Evolutionary conservation across 2,888 invertebrate genomes (phyloP).

Genomic region (Eutolmus rufibarbis): DNA sequence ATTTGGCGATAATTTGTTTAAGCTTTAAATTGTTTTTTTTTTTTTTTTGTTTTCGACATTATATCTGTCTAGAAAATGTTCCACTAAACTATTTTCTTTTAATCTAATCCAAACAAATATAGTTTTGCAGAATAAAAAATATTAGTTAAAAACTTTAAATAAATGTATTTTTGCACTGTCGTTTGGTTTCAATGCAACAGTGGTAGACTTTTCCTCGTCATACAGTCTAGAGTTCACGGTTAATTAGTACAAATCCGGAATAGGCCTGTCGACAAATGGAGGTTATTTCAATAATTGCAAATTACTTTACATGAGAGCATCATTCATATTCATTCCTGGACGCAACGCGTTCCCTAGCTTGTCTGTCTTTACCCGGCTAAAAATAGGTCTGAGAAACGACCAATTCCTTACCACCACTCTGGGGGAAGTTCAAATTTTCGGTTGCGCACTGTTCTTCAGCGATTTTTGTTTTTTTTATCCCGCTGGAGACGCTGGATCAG

Average conservation of each 20-base stretch:
- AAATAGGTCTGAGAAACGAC: neutral
- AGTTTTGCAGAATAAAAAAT: neutral
- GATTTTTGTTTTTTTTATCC: neutral
- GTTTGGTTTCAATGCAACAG: neutral
- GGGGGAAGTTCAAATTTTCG: neutral
- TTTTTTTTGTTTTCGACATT: neutral
- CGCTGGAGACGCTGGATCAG: neutral
- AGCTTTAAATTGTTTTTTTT: neutral
- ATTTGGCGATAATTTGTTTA: conserved; percentile 14
- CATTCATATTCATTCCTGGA: conserved; percentile 10
- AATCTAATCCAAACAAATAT: neutral
- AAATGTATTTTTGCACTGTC: neutral
- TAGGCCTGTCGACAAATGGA: neutral
- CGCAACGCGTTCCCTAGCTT: neutral
- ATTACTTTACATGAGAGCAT: conserved; percentile 2
- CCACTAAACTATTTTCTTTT: neutral
- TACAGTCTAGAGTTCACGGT: conserved; percentile 32
- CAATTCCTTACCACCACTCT: neutral
- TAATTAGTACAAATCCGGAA: conserved; percentile 24
- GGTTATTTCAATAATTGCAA: conserved; percentile 25
- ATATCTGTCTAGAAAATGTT: neutral
- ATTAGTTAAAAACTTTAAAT: neutral
- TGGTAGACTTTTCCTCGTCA: neutral
- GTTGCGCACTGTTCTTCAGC: neutral
- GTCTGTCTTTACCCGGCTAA: neutral